Conservation (phyloP, 2,888 invertebrate species). For the Eupeodes latifasciatus region DNA sequence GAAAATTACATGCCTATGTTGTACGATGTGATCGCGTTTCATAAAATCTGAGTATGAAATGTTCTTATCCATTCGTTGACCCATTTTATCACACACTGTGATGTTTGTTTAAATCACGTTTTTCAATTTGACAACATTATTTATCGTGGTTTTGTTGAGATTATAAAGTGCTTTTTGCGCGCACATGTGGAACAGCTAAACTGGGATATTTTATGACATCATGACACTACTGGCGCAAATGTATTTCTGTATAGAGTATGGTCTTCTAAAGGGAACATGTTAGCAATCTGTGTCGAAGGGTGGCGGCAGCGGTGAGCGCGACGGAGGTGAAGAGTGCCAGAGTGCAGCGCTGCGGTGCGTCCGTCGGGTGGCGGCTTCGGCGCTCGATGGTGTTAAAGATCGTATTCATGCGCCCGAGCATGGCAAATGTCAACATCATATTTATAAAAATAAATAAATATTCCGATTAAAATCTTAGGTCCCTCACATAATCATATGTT, state of each 20-base stretch:
- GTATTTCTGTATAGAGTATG: not conserved
- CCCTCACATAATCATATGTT: too few relatives aligned
- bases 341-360: too few relatives aligned
- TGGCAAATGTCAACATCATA: not conserved
- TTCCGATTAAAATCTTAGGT: too few relatives aligned
- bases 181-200: slow-evolving; percentile 47
- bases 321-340: too few relatives aligned
- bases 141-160: slow-evolving; percentile 35
- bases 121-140: slow-evolving; percentile 48
- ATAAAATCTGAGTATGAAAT: slow-evolving; percentile 50
- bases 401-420: not conserved
- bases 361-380: too few relatives aligned
- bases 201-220: slow-evolving; percentile 32
- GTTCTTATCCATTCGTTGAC: slow-evolving; percentile 14
- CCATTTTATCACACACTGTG: slow-evolving; percentile 29
- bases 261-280: not conserved
- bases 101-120: slow-evolving; percentile 55
- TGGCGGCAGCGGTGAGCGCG: not conserved
- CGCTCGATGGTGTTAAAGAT: not conserved
- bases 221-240: not conserved
- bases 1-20: not conserved
- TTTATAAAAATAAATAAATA: not conserved
- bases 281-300: too few relatives aligned
- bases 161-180: slow-evolving; percentile 44
- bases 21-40: slow-evolving; percentile 3